A percentile compares a stretch with the other conserved stretches of the same genome.
Evolutionary conservation across 1,140 invertebrate genomes (phyloP).

Genomic region (Saxidomus purpurata): DNA sequence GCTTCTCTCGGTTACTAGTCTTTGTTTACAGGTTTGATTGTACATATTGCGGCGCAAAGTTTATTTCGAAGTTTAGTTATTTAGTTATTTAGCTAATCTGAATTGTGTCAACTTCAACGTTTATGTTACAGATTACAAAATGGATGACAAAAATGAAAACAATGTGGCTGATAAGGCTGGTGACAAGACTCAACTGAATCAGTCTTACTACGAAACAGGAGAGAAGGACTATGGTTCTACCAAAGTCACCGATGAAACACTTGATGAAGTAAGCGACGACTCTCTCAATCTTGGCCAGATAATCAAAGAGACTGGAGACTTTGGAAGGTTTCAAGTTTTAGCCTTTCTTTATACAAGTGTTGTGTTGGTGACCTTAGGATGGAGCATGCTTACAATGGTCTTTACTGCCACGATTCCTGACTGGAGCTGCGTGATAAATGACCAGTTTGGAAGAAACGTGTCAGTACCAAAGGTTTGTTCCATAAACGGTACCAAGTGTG

Average conservation of each 20-base stretch:
- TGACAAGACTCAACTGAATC: not conserved
- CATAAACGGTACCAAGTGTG: not conserved
- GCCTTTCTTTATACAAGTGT: not conserved
- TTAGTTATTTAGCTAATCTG: too few species aligned
- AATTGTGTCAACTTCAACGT: too few species aligned
- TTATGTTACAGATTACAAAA: not conserved
- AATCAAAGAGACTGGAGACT: conserved; percentile 35
- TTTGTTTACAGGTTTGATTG: too few species aligned
- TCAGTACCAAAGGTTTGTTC: not conserved
- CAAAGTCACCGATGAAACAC: not conserved
- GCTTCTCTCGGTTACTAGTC: too few species aligned
- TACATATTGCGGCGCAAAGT: too few species aligned
- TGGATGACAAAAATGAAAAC: not conserved
- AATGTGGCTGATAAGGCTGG: not conserved
- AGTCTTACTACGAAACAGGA: not conserved
- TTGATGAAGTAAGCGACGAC: not conserved
- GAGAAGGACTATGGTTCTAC: not conserved
- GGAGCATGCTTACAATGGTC: conserved; percentile 37
- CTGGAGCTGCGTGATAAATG: not conserved
- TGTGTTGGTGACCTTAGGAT: not conserved
- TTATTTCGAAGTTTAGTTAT: too few species aligned
- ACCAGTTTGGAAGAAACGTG: too few species aligned
- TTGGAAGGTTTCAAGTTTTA: conserved; percentile 6
- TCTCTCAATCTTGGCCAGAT: conserved; percentile 36
- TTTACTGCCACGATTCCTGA: conserved; percentile 11